Evolutionary conservation across 2,888 invertebrate genomes (phyloP).

Genomic region (Rhagophthalmus giganteus): DNA sequence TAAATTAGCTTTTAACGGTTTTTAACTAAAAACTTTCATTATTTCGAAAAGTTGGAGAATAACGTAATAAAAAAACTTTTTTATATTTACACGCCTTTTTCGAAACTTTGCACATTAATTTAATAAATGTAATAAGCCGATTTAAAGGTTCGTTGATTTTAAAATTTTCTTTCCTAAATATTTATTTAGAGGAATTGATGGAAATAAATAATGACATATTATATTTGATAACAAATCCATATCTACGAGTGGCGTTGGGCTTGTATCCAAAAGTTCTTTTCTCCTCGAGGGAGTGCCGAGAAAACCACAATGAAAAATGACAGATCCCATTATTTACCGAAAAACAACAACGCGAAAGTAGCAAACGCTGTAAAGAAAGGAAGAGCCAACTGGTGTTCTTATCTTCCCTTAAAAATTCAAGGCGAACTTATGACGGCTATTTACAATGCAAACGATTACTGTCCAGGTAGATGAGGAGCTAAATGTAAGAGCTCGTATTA

Average conservation of each 20-base stretch:
- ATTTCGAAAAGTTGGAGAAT: too few species aligned
- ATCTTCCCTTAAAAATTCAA: conserved; percentile 36
- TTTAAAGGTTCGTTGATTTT: too few species aligned
- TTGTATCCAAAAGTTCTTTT: conserved; percentile 23
- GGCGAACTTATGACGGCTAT: conserved; percentile 36
- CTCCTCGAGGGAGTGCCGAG: conserved; percentile 46
- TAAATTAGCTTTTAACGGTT: too few species aligned
- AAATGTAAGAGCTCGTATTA: not conserved
- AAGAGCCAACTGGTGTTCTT: conserved; percentile 49
- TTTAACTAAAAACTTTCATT: too few species aligned
- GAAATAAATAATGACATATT: conserved; percentile 34
- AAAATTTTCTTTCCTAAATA: conserved; percentile 19
- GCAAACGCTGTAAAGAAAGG: conserved; percentile 53
- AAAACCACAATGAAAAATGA: conserved; percentile 56
- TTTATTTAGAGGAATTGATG: conserved; percentile 21
- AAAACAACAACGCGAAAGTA: conserved; percentile 56
- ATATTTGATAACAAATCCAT: conserved; percentile 36
- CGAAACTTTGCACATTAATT: too few species aligned
- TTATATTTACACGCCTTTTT: too few species aligned
- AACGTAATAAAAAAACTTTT: too few species aligned
- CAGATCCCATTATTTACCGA: conserved; percentile 58
- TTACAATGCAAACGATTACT: conserved; percentile 29
- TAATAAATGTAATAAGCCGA: too few species aligned
- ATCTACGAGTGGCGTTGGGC: conserved; percentile 29
- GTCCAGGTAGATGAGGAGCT: conserved; percentile 15